These are phyloP conservation scores for Alcedo quadribrachys DNA, from an alignment of 2,797 vertebrate species.

Conservation along the genomic window DNA sequence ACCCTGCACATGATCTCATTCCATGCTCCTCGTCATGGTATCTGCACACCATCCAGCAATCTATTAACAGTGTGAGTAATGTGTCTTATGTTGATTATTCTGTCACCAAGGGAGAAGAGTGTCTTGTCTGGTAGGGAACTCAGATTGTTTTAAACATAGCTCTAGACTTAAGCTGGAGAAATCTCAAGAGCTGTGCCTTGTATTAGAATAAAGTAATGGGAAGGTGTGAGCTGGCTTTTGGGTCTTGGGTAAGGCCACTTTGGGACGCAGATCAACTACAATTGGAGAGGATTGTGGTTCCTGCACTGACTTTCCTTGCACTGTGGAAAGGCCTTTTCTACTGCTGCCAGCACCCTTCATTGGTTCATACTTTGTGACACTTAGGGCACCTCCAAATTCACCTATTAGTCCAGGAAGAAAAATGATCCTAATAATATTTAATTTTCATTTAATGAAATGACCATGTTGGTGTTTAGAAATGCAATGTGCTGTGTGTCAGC, in stretches of 20 bases:
- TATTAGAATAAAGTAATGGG: not conserved
- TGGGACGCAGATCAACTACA: not conserved
- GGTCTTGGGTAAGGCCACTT: not conserved
- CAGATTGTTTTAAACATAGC: slow-evolving; percentile 14
- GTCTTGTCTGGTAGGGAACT: slow-evolving; percentile 36
- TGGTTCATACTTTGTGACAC: not conserved
- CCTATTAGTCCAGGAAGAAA: not conserved
- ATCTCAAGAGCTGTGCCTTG: not conserved
- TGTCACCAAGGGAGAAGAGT: slow-evolving; percentile 38
- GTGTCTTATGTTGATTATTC: slow-evolving; percentile 33
- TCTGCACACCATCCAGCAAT: slow-evolving; percentile 52
- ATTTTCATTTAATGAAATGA: not conserved
- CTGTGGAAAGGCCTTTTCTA: not conserved
- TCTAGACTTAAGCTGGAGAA: not conserved
- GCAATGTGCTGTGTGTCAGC: not conserved
- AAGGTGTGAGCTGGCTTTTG: not conserved
- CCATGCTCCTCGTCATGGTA: slow-evolving; percentile 33
- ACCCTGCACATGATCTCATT: slow-evolving; percentile 57
- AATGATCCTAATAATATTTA: not conserved
- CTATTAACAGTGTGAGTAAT: slow-evolving; percentile 38
- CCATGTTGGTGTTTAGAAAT: slow-evolving; percentile 1
- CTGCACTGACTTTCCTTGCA: not conserved
- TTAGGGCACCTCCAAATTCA: slow-evolving; percentile 2
- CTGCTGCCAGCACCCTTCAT: not conserved
- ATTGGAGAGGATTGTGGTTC: not conserved